A percentile compares a stretch with the other conserved stretches of the same genome.
Evolutionary conservation across 2,797 vertebrate species (phyloP).

Genomic region (Eulemur albifrons): DNA sequence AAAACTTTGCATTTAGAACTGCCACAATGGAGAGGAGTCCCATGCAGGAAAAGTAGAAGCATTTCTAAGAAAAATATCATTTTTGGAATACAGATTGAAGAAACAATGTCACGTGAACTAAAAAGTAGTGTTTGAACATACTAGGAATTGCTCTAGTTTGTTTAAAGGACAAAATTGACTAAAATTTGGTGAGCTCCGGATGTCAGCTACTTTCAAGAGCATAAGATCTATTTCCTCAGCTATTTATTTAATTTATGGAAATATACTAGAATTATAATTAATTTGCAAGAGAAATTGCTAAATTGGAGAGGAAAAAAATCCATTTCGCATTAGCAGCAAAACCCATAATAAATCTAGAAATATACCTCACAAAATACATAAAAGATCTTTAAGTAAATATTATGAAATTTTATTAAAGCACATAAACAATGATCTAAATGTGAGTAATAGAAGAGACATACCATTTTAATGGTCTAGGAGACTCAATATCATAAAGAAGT

Average conservation of each 20-base stretch:
- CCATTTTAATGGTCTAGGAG: not conserved
- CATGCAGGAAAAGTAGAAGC: not conserved
- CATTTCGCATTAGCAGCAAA: not conserved
- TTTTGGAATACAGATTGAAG: not conserved
- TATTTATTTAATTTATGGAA: conserved; percentile 35
- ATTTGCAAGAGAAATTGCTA: conserved; percentile 22
- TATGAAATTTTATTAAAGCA: not conserved
- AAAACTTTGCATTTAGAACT: not conserved
- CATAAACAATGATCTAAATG: not conserved
- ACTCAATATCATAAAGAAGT: not conserved
- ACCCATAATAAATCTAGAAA: not conserved
- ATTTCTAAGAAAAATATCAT: not conserved
- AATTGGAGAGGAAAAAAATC: not conserved
- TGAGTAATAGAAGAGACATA: not conserved
- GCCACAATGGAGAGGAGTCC: not conserved
- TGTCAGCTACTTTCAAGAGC: conserved; percentile 45
- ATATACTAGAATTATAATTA: conserved; percentile 19
- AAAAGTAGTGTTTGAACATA: not conserved
- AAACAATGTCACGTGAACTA: not conserved
- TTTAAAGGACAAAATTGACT: conserved; percentile 34
- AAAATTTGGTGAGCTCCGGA: conserved; percentile 21
- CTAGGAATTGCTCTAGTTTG: conserved; percentile 6
- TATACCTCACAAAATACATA: not conserved
- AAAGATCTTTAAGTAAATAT: not conserved
- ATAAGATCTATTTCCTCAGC: not conserved